These are phyloP conservation scores for Indicator indicator DNA, from an alignment of 2,113 vertebrate genomes.

Conservation along the genomic window DNA sequence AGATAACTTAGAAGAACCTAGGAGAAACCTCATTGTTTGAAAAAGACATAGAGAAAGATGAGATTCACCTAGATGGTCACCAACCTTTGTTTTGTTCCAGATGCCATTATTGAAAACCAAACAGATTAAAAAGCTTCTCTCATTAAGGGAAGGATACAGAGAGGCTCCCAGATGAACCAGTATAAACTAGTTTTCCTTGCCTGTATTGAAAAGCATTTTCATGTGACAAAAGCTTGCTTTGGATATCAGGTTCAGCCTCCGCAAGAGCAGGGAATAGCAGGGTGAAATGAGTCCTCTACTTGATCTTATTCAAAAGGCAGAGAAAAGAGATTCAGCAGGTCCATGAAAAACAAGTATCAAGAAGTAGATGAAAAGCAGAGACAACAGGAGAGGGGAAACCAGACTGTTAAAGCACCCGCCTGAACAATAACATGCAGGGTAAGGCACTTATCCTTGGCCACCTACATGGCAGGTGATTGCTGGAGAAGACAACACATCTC, in stretches of 20 bases:
- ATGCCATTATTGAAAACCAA: neutral
- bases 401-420: neutral
- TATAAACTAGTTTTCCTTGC: neutral
- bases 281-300: neutral
- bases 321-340: neutral
- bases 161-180: neutral
- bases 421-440: neutral
- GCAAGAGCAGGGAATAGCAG: neutral
- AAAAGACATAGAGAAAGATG: neutral
- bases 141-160: neutral
- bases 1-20: neutral
- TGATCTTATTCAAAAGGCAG: neutral
- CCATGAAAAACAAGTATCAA: neutral
- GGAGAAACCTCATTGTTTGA: neutral
- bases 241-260: neutral
- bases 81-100: neutral
- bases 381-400: neutral
- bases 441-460: slow-evolving; percentile 32
- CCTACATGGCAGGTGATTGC: neutral
- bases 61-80: neutral
- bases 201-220: neutral
- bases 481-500: neutral
- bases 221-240: neutral
- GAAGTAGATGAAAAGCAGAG: neutral
- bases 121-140: neutral